A percentile compares a stretch with the other conserved stretches of the same genome.
These are phyloP conservation scores for Tyria jacobaeae DNA, from an alignment of 2,888 invertebrate genomes.

Conservation along the genomic window DNA sequence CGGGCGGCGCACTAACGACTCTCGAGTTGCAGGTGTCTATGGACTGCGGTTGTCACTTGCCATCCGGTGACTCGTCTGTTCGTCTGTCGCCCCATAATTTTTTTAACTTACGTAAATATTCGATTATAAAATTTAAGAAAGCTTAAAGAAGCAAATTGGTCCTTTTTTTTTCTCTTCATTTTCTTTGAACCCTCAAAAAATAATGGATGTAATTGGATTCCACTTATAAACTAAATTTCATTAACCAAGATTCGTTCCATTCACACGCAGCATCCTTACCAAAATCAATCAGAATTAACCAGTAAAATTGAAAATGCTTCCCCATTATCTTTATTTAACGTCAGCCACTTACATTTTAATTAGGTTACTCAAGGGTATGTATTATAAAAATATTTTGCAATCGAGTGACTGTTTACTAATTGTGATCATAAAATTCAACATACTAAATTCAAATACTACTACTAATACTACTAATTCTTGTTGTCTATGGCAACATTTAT, in stretches of 20 bases:
- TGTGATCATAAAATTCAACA: background rate
- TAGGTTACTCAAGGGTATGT: background rate
- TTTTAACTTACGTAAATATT: too few relatives aligned
- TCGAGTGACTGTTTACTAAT: background rate
- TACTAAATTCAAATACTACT: background rate
- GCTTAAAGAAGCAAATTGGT: background rate
- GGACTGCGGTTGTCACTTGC: too few relatives aligned
- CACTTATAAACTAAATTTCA: constrained; percentile 17
- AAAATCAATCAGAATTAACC: constrained; percentile 23
- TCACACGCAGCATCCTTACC: constrained; percentile 13
- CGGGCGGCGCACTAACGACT: too few relatives aligned
- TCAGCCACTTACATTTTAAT: background rate
- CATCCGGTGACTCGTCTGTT: too few relatives aligned
- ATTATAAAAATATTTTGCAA: constrained; percentile 2
- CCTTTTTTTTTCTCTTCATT: background rate
- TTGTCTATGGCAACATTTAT: too few relatives aligned
- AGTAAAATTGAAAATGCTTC: constrained; percentile 17
- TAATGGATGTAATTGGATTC: constrained; percentile 5
- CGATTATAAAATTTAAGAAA: background rate
- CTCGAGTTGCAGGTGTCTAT: too few relatives aligned
- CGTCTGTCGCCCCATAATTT: too few relatives aligned
- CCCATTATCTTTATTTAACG: constrained; percentile 7
- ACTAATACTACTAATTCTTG: too few relatives aligned
- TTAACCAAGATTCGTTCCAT: constrained; percentile 12
- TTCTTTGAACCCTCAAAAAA: too few relatives aligned